phyloP scores from a whole-genome alignment of 1,140 invertebrate genomes.

The Bombus sibiricus region DNA sequence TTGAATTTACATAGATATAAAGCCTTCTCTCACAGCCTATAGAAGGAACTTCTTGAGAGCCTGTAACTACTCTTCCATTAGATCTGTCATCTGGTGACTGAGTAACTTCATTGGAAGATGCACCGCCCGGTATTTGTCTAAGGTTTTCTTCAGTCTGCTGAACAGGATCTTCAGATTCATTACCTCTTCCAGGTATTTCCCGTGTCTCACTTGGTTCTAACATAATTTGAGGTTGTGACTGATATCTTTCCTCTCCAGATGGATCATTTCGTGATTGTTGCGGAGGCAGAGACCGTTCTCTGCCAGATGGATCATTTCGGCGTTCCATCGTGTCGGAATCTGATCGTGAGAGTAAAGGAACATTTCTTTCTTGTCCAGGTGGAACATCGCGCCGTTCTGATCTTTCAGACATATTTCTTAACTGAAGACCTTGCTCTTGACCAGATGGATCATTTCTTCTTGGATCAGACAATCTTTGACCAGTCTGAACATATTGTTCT shows the following conservation, averaged over 20 bases:
- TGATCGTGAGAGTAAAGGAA: conserved; percentile 56
- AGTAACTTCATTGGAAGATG: conserved; percentile 73
- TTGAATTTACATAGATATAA: background rate
- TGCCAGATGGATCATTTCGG: conserved; percentile 79
- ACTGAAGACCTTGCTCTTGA: conserved; percentile 72
- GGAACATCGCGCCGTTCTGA: conserved; percentile 77
- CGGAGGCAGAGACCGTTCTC: conserved; percentile 75
- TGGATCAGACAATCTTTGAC: conserved; percentile 68
- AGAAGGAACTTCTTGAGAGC: conserved; percentile 74
- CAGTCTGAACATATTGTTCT: conserved; percentile 75
- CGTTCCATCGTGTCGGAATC: conserved; percentile 75
- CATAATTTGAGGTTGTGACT: conserved; percentile 62
- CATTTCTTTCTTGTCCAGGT: conserved; percentile 77
- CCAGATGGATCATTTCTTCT: conserved; percentile 79
- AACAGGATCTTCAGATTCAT: conserved; percentile 70
- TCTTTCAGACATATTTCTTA: conserved; percentile 70
- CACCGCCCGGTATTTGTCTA: conserved; percentile 78
- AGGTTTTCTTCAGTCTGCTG: conserved; percentile 67
- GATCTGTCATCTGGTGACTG: conserved; percentile 71
- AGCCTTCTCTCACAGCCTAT: conserved; percentile 66
- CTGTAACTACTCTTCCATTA: conserved; percentile 77
- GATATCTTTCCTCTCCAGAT: conserved; percentile 75
- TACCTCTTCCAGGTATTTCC: conserved; percentile 77
- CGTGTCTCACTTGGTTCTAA: conserved; percentile 72
- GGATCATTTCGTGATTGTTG: conserved; percentile 79